These are phyloP conservation scores for Stramonita haemastoma DNA, from an alignment of 2,888 invertebrate species.

Conservation along the genomic window DNA sequence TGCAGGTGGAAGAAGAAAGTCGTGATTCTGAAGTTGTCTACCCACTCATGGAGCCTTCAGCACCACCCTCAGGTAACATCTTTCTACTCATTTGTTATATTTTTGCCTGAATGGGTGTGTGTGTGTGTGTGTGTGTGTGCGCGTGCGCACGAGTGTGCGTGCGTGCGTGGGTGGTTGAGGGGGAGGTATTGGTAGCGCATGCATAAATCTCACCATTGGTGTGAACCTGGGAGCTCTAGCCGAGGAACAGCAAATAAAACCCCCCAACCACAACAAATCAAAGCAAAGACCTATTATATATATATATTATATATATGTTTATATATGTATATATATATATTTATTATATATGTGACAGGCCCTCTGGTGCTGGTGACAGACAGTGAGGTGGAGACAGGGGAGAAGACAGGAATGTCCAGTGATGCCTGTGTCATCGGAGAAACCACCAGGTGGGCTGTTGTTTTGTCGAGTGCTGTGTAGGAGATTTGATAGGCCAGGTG, in stretches of 20 bases:
- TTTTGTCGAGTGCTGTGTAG: too few relatives aligned
- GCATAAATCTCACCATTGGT: too few relatives aligned
- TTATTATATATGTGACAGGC: background rate
- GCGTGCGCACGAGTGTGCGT: too few relatives aligned
- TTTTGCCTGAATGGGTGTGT: too few relatives aligned
- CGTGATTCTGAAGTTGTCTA: constrained; percentile 27
- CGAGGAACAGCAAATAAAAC: too few relatives aligned
- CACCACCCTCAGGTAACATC: background rate
- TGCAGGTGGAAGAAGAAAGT: constrained; percentile 13
- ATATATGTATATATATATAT: background rate
- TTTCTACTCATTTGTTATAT: background rate
- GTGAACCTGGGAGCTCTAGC: too few relatives aligned
- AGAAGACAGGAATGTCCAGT: background rate
- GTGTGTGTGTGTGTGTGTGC: too few relatives aligned
- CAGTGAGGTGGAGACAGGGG: constrained; percentile 35
- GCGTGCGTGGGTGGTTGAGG: too few relatives aligned
- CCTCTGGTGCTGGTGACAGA: constrained; percentile 29
- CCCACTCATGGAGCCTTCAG: constrained; percentile 18
- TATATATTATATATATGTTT: background rate
- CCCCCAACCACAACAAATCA: too few relatives aligned
- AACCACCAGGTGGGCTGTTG: constrained; percentile 25
- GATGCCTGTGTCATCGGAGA: constrained; percentile 21
- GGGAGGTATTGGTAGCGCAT: too few relatives aligned
- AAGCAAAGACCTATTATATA: too few relatives aligned
- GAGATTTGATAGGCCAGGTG: too few relatives aligned